phyloP scores from a whole-genome alignment of 2,797 vertebrate genomes.

The Myiotriccus ornatus region DNA sequence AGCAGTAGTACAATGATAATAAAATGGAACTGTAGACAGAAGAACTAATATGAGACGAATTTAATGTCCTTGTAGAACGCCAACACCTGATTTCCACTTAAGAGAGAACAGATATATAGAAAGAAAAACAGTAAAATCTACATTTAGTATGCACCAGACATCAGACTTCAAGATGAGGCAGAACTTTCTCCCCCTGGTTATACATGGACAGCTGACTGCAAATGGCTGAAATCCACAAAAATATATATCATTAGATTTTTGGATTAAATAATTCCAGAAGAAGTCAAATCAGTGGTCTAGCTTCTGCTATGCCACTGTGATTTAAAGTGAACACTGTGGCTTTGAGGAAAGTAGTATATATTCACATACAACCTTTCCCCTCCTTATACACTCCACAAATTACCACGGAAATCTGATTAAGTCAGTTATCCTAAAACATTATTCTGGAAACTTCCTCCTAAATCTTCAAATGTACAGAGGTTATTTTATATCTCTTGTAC shows the following conservation, averaged over 20 bases:
- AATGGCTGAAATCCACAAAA: not conserved
- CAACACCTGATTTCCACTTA: not conserved
- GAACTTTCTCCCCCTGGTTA: not conserved
- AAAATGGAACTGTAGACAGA: not conserved
- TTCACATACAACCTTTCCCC: not conserved
- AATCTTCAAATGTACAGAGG: not conserved
- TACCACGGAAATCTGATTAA: not conserved
- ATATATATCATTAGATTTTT: not conserved
- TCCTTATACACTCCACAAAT: not conserved
- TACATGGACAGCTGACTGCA: not conserved
- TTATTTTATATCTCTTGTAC: not conserved
- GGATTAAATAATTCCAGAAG: not conserved
- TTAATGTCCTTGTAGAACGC: not conserved
- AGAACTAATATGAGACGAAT: not conserved
- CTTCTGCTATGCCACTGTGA: not conserved
- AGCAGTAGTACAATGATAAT: not conserved
- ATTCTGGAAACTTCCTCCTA: not conserved
- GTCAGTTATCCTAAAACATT: not conserved
- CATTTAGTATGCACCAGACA: not conserved
- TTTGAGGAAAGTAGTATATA: not conserved
- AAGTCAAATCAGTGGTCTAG: not conserved
- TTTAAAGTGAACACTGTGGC: not conserved
- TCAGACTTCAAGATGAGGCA: not conserved
- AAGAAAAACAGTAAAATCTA: not conserved
- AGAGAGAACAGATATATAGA: not conserved